Evolutionary conservation across 2,113 vertebrate species (phyloP).

Genomic region (Phaetusa simplex): DNA sequence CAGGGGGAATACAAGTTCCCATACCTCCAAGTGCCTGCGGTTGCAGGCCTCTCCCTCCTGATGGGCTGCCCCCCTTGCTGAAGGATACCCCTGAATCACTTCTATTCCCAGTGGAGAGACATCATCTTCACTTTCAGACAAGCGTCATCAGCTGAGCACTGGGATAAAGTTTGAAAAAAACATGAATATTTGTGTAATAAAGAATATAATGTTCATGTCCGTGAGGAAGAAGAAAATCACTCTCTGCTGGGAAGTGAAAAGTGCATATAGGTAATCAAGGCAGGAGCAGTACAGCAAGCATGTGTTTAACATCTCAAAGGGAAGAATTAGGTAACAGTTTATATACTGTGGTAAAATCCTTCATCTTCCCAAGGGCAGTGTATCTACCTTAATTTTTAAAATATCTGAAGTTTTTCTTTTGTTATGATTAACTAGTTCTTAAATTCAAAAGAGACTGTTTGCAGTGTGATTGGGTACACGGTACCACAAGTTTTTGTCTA

Average conservation of each 20-base stretch:
- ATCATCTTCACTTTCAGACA: background rate
- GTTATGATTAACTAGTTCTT: background rate
- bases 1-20: background rate
- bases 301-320: background rate
- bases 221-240: background rate
- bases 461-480: background rate
- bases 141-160: background rate
- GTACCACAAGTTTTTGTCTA: background rate
- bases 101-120: background rate
- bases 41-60: background rate
- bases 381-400: background rate
- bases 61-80: background rate
- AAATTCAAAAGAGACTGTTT: background rate
- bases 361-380: background rate
- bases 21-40: background rate
- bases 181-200: background rate
- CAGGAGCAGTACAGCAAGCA: background rate
- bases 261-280: background rate
- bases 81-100: background rate
- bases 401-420: background rate
- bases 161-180: background rate
- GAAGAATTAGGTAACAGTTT: background rate
- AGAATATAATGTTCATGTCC: background rate
- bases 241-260: background rate
- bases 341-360: background rate